Evolutionary conservation across 1,140 invertebrate species (phyloP).

Genomic region (Scylla paramamosain): DNA sequence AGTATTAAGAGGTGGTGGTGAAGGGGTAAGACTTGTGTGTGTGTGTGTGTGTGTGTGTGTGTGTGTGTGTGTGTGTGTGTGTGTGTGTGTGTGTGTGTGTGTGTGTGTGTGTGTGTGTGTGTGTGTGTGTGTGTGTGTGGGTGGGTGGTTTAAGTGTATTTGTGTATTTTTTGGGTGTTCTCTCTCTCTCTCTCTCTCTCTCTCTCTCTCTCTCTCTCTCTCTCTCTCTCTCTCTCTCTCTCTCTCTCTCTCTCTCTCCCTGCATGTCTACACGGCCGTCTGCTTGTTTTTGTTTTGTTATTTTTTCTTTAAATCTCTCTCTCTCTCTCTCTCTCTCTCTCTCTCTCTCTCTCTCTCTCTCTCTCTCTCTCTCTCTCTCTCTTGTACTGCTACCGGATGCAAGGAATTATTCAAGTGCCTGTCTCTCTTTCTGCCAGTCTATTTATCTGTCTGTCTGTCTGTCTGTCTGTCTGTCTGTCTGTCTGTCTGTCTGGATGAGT

Average conservation of each 20-base stretch:
- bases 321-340: no score
- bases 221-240: no score
- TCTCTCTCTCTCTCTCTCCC: no score
- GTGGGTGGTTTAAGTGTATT: neutral
- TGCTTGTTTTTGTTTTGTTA: no score
- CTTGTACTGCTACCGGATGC: no score
- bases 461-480: slow-evolving; percentile 44
- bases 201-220: no score
- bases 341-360: no score
- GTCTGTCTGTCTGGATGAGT: slow-evolving; percentile 52
- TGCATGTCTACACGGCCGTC: no score
- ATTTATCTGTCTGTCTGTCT: neutral
- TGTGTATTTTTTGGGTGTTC: neutral
- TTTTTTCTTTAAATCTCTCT: no score
- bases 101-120: neutral
- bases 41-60: neutral
- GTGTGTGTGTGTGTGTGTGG: neutral
- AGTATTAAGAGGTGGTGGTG: no score
- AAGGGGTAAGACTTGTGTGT: neutral
- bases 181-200: neutral
- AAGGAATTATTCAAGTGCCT: neutral
- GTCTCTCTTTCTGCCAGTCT: neutral
- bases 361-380: no score
- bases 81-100: neutral
- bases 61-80: neutral